Base-by-base conservation (phyloP, 2,113 vertebrate species). In the Scalopus aquaticus region DNA sequence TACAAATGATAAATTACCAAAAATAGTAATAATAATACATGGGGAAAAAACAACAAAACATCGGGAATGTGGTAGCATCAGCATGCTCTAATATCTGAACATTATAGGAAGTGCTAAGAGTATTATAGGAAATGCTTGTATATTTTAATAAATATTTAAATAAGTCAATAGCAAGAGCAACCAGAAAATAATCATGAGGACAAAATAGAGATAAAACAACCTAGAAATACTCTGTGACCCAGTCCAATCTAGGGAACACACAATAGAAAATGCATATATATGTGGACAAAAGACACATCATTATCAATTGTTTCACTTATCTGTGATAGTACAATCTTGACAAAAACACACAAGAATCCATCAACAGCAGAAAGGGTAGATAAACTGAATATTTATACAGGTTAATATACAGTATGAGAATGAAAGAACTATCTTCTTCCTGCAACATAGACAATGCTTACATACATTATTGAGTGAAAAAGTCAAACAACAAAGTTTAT, bases 121-220 rank as follows among this genome's bases (percentile, higher is more conserved):
- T 26, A 46, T 3, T n/a, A n/a, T n/a, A n/a, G n/a, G n/a, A n/a
- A n/a, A n/a, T n/a, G n/a, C n/a, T 6, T 1, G 2, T 28, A 15
- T 51, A 32, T 64, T 58, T 24, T 54, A 80, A 19, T 26, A 24
- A 20, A 4, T 60, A n/a, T 30, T 72, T 46, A 10, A 76, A 56
- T 64, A 77, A 56, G 4, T 28, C 6, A 88, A 67, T 10, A 30
- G 20, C 12, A 28, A 64, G 13, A 6, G 2, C 65, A 65, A 35
- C 4, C 11, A 49, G 22, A 90, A 79, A 22, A 58, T 2, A 26
- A 67, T 4, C 24, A 26, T 9, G 37, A 44, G 6, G 44, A n/a
- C 5, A 0, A 26, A 16, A 35, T 0, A 10, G 9, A 19, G 2
- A 42, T 9, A 28, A 11, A 28, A 16, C 73, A 13, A 49, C 39